A percentile compares a stretch with the other conserved stretches of the same genome.
Conservation (phyloP, 2,888 invertebrate genomes). For the Eledona agricola region DNA sequence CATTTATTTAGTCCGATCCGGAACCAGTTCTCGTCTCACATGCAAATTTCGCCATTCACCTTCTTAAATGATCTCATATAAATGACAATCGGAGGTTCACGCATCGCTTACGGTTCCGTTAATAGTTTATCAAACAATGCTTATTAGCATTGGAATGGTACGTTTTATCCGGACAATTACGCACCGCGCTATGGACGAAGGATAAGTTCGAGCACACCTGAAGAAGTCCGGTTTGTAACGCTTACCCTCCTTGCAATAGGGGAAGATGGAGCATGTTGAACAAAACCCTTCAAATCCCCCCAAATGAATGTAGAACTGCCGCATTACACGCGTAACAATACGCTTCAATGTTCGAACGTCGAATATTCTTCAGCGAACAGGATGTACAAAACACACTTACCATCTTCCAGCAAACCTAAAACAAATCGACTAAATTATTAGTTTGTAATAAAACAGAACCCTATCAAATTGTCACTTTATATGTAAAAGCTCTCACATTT, state of each 20-base stretch:
- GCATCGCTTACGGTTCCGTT: conserved; percentile 42
- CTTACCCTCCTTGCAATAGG: conserved; percentile 3
- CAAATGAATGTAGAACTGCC: conserved; percentile 35
- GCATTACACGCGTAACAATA: conserved; percentile 39
- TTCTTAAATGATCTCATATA: conserved; percentile 29
- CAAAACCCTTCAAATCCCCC: conserved; percentile 40
- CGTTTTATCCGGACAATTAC: conserved; percentile 46
- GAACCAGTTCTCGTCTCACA: conserved; percentile 12
- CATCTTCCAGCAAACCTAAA: no score
- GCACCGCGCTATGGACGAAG: conserved; percentile 13
- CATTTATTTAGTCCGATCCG: conserved; percentile 17
- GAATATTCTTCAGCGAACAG: conserved; percentile 19
- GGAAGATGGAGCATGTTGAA: conserved; percentile 22
- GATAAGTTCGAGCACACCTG: conserved; percentile 30
- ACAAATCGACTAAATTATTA: no score
- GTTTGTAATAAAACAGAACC: no score
- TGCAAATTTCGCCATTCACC: conserved; percentile 15
- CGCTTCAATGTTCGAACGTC: conserved; percentile 24
- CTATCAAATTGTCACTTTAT: no score
- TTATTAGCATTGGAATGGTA: conserved; percentile 45
- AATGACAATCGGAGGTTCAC: conserved; percentile 37
- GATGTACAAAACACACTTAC: conserved; percentile 29
- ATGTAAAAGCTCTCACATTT: no score
- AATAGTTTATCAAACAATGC: conserved; percentile 40
- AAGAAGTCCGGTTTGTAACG: conserved; percentile 26